Base-by-base conservation (phyloP, 1,140 invertebrate genomes). In the Apis cerana region DNA sequence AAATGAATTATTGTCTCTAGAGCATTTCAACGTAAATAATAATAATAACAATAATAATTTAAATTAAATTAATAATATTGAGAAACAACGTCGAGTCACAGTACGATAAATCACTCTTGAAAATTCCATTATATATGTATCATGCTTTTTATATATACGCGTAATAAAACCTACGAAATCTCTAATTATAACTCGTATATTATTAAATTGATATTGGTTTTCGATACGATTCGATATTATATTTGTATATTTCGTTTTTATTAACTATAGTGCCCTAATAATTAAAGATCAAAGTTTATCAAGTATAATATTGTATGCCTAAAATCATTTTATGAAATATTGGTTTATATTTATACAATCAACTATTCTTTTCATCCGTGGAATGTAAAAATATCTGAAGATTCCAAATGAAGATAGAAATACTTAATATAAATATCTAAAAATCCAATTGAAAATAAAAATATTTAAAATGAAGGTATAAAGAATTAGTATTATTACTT, bases 191-290 rank as follows among this genome's bases (percentile, higher is more conserved):
- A 65, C 77, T 84, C 33, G 12, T 43, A 81, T 43, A 33, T 27
- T 15, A 12, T 33, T 7, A 48, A 64, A 13, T 64, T 59, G 19
- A 15, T 85, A 85, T 85, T 75, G 83, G 65, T 85, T 85, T 85
- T 71, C 84, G 77, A 85, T 85, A 65, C 58, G 58, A 43, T 43
- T 69, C 65, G n/a, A 61, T 54, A 21, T 9, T 27, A 62, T 19
- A 52, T 33, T 33, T 33, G 9, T 23, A 52, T 12, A 43, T 19
- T 33, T 43, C 11, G 19, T 3, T 56, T 43, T 54, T n/a, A n/a
- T n/a, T 54, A 33, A 23, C n/a, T 43, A 17, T 19, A 50, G 56
- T n/a, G 56, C 21, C 23, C 56, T 70, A 52, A 74, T 84, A 75
- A 85, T 84, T 48, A 50, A 80, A 80, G 43, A 58, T 19, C 58